Evolutionary conservation across 2,113 vertebrate species (phyloP), one percentile per base, ranked within the genome.

Genomic region (Heptranchias perlo): DNA sequence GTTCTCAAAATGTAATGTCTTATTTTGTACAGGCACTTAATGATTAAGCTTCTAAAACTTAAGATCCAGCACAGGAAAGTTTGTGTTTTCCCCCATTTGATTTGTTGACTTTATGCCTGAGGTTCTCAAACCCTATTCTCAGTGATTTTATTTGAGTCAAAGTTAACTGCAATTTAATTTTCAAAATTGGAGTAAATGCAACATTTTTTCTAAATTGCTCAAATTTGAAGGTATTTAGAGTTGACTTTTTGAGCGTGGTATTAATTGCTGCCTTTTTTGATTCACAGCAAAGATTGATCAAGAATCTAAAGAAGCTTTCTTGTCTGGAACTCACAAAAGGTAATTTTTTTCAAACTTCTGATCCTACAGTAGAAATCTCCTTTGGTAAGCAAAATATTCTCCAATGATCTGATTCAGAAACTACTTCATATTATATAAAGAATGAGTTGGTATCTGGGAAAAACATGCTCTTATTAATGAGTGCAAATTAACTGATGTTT

Each of bases 241-340:
- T 54, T 78, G 44, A 78, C 95, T 49, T 78, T 95, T n/a, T 96
- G 96, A 47, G 28, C 39, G n/a, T 28, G 44, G 28, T 21, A 67
- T 84, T 96, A 89, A 89, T 61, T 96, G 78, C 39, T 84, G 49
- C 25, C 58, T 62, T 86, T 96, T 96, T 96, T 96, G 61, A 96
- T 96, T 97, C 97, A 78, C 97, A 99, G 99, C 99, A 96, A 99
- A 99, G 98, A 97, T 97, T 96, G 99, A 99, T 96, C 98, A 99
- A 97, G 98, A 99, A 96, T 97, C 97, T n/a, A 97, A 99, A 96
- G 99, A 99, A 73, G 97, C 96, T 84, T 98, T 98, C 65, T 97
- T 99, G 95, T 97, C 97, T 96, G 98, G 98, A 97, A 98, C 98
- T 47, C 99, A 99, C 97, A 98, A 98, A 98, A 98, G 98, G 99